Percentiles rank a stretch among this genome's conserved stretches.
phyloP scores from a whole-genome alignment of 2,797 vertebrate genomes.

The Avahi laniger region DNA sequence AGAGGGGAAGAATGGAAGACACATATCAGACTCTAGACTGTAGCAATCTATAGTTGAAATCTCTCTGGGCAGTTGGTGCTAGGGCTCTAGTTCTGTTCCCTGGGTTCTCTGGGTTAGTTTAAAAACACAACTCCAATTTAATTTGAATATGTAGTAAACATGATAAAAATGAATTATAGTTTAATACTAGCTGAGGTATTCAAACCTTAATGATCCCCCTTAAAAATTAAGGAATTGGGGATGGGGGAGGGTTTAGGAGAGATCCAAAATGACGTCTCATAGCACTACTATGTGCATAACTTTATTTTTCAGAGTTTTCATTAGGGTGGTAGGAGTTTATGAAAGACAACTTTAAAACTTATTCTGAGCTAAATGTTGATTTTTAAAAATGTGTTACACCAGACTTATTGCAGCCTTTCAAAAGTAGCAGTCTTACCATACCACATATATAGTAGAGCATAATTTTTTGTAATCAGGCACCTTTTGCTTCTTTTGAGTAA shows the following conservation, averaged over 20 bases:
- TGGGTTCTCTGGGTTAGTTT: neutral
- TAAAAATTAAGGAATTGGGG: conserved; percentile 15
- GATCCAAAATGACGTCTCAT: neutral
- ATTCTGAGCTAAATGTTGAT: conserved; percentile 70
- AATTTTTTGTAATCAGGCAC: conserved; percentile 85
- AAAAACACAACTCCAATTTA: neutral
- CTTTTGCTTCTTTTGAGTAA: conserved; percentile 81
- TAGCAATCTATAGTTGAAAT: neutral
- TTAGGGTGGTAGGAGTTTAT: conserved; percentile 49
- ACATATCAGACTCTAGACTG: neutral
- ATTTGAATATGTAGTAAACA: neutral
- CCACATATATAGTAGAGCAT: conserved; percentile 19
- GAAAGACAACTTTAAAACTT: conserved; percentile 59
- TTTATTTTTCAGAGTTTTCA: conserved; percentile 52
- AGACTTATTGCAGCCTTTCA: conserved; percentile 6
- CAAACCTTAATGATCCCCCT: neutral
- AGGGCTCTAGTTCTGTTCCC: neutral
- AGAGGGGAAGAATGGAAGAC: neutral
- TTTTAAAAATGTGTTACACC: neutral
- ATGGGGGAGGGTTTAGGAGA: neutral
- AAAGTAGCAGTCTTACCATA: conserved; percentile 42
- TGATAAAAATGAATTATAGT: neutral
- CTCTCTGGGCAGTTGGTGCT: neutral
- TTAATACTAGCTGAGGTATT: neutral
- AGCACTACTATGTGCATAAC: neutral